Percentiles rank a stretch among this genome's conserved stretches.
phyloP scores from a whole-genome alignment of 2,113 vertebrate genomes.

The Sinocyclocheilus grahami region DNA sequence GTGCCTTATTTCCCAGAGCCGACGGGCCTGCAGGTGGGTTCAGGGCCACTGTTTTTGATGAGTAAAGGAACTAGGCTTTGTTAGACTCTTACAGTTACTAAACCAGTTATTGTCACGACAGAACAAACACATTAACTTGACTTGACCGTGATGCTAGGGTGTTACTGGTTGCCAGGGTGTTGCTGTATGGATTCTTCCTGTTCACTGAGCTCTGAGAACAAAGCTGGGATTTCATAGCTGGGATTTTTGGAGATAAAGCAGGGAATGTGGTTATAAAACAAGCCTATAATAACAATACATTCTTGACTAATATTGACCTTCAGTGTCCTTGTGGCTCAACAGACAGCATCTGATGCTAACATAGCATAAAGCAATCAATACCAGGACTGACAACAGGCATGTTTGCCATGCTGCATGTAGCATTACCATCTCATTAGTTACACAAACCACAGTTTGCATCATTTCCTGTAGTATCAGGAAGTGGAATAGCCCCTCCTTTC shows the following conservation, averaged over 20 bases:
- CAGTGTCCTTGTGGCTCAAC: neutral
- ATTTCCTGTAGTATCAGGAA: neutral
- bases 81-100: neutral
- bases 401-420: neutral
- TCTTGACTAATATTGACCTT: neutral
- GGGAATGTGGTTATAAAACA: slow-evolving; percentile 7
- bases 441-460: neutral
- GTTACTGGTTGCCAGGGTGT: no score
- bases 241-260: neutral
- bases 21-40: slow-evolving; percentile 67
- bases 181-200: neutral
- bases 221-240: neutral
- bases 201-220: neutral
- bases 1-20: slow-evolving; percentile 51
- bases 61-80: no score
- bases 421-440: no score
- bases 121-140: no score
- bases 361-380: neutral
- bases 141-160: no score
- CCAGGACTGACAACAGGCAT: neutral
- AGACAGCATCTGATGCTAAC: neutral
- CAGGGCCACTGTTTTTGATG: neutral
- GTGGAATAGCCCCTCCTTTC: neutral
- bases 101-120: no score
- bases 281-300: neutral